Evolutionary conservation across 2,797 vertebrate genomes (phyloP).

Genomic region (Chiroxiphia lanceolata): DNA sequence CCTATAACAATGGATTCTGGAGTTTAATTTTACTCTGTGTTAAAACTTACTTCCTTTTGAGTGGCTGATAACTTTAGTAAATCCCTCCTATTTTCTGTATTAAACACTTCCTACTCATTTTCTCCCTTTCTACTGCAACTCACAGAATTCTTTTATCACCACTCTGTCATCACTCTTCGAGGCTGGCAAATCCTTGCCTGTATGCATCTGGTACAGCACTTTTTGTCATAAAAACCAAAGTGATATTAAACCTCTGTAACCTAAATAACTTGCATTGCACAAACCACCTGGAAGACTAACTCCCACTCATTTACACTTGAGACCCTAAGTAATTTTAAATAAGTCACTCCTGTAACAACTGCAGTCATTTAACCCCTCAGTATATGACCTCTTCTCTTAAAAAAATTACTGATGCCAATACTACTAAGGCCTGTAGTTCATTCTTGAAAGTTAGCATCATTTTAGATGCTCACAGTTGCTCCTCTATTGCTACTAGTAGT

Average conservation of each 20-base stretch:
- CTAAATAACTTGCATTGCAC: neutral
- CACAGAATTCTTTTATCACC: neutral
- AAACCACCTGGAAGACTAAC: constrained; percentile 9
- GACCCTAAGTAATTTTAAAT: neutral
- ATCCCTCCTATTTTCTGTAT: neutral
- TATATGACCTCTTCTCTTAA: neutral
- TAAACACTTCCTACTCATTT: neutral
- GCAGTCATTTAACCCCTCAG: neutral
- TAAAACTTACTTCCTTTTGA: neutral
- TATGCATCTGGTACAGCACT: neutral
- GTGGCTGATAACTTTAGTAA: neutral
- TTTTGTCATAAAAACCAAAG: constrained; percentile 15
- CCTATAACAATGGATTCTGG: neutral
- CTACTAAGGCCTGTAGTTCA: neutral
- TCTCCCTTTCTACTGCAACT: neutral
- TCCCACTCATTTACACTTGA: neutral
- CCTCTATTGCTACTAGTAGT: neutral
- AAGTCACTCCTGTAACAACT: neutral
- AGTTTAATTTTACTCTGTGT: neutral
- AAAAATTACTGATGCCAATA: neutral
- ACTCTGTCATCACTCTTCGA: neutral
- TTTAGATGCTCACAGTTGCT: neutral
- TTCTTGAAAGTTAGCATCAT: neutral
- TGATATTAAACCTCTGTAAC: neutral
- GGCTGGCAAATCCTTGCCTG: neutral